Evolutionary conservation across 2,888 invertebrate species (phyloP).

Genomic region (Nasonia oneida): DNA sequence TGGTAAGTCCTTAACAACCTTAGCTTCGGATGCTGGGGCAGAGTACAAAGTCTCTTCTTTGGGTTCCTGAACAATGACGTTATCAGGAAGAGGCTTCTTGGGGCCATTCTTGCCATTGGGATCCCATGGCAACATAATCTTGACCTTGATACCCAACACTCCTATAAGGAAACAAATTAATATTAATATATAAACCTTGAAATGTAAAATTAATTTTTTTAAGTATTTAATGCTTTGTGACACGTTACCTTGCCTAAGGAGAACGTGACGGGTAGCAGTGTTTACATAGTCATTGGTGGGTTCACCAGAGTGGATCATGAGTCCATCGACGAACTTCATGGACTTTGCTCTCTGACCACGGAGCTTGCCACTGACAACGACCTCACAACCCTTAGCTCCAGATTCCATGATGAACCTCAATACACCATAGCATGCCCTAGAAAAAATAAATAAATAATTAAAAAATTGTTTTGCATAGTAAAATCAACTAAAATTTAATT

Average conservation of each 20-base stretch:
- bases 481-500: not conserved
- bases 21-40: slow-evolving; percentile 88
- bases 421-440: slow-evolving; percentile 98
- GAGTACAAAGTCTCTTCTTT: slow-evolving; percentile 93
- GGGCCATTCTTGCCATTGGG: slow-evolving; percentile 98
- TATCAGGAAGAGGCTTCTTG: slow-evolving; percentile 98
- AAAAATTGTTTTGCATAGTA: not conserved
- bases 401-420: slow-evolving; percentile 99
- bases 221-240: not conserved
- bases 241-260: slow-evolving; percentile 92
- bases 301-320: slow-evolving; percentile 99
- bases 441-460: slow-evolving; percentile 41
- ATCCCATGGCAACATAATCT: slow-evolving; percentile 99
- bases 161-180: slow-evolving; percentile 65
- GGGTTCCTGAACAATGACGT: slow-evolving; percentile 97
- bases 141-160: slow-evolving; percentile 88
- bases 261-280: slow-evolving; percentile 98
- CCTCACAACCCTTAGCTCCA: slow-evolving; percentile 98
- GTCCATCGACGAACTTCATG: slow-evolving; percentile 99
- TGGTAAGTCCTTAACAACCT: slow-evolving; percentile 81
- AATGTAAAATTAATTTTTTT: not conserved
- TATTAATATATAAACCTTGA: not conserved
- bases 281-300: slow-evolving; percentile 99
- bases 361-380: slow-evolving; percentile 99
- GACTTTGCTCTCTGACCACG: slow-evolving; percentile 99